A percentile compares a stretch with the other conserved stretches of the same genome.
phyloP scores from a whole-genome alignment of 2,888 invertebrate species.

The Synergus laeviventris region DNA sequence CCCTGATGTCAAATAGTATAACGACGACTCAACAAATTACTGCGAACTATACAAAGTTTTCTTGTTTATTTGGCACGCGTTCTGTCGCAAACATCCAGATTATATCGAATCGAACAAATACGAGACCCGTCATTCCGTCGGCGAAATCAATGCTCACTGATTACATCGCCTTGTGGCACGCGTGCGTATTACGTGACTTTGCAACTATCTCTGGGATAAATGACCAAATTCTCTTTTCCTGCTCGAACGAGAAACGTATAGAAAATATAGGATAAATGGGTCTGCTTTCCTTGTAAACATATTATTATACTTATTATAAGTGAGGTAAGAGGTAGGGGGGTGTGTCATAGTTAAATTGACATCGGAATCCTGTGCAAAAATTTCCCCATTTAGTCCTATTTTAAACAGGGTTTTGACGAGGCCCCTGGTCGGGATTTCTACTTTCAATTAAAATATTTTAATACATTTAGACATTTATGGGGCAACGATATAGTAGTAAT shows the following conservation, averaged over 20 bases:
- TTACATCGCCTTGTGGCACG: slow-evolving; percentile 2
- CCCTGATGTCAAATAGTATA: neutral
- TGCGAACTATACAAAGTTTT: slow-evolving; percentile 13
- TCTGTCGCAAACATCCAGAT: slow-evolving; percentile 27
- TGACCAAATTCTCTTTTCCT: slow-evolving; percentile 11
- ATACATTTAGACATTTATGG: no score
- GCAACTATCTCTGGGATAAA: slow-evolving; percentile 23
- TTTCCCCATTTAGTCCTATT: no score
- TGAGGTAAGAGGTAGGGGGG: neutral
- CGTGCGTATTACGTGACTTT: slow-evolving; percentile 35
- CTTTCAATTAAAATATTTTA: no score
- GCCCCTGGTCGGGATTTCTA: no score
- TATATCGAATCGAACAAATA: slow-evolving; percentile 37
- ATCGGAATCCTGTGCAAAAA: no score
- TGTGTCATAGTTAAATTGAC: neutral
- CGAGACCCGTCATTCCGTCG: slow-evolving; percentile 15
- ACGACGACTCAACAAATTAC: slow-evolving; percentile 7
- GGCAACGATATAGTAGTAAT: no score
- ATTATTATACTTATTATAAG: no score
- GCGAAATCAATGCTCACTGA: slow-evolving; percentile 28
- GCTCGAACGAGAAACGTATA: neutral
- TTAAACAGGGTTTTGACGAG: no score
- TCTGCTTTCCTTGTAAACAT: neutral
- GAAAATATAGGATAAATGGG: neutral
- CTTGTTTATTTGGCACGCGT: slow-evolving; percentile 32